A percentile compares a stretch with the other conserved stretches of the same genome.
Conservation (phyloP, 1,140 invertebrate genomes). For the Trinorchestia longiramus region DNA sequence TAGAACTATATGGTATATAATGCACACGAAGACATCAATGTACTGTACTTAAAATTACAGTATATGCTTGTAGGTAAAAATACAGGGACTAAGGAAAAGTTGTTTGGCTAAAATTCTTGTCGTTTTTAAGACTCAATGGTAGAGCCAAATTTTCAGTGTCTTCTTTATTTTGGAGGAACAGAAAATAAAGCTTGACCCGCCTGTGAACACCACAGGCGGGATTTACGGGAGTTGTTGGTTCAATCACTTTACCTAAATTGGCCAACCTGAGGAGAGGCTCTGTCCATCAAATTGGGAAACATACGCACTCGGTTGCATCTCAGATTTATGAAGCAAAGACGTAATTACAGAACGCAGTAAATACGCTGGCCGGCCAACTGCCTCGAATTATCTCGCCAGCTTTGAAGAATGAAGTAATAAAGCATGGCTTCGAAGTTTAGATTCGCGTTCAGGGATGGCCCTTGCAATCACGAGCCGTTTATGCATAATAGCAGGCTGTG, state of each 20-base stretch:
- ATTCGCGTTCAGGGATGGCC: neutral
- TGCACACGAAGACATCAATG: too few species aligned
- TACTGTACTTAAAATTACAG: too few species aligned
- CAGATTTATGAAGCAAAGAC: neutral
- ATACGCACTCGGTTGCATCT: neutral
- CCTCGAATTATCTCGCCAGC: neutral
- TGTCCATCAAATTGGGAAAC: neutral
- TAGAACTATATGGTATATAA: too few species aligned
- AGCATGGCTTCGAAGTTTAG: neutral
- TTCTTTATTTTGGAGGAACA: neutral
- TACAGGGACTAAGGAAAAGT: neutral
- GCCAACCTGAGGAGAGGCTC: neutral
- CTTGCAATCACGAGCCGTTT: neutral
- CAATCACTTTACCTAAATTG: neutral
- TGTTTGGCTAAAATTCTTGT: neutral
- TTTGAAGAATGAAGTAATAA: neutral
- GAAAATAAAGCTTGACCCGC: neutral
- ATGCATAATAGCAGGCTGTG: neutral
- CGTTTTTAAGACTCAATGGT: neutral
- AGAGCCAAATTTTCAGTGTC: neutral
- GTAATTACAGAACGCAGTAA: neutral
- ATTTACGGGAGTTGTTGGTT: neutral
- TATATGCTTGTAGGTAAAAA: neutral
- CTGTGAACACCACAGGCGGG: neutral
- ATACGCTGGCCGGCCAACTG: neutral